Evolutionary conservation across 2,113 vertebrate species (phyloP).

Genomic region (Chionis minor): DNA sequence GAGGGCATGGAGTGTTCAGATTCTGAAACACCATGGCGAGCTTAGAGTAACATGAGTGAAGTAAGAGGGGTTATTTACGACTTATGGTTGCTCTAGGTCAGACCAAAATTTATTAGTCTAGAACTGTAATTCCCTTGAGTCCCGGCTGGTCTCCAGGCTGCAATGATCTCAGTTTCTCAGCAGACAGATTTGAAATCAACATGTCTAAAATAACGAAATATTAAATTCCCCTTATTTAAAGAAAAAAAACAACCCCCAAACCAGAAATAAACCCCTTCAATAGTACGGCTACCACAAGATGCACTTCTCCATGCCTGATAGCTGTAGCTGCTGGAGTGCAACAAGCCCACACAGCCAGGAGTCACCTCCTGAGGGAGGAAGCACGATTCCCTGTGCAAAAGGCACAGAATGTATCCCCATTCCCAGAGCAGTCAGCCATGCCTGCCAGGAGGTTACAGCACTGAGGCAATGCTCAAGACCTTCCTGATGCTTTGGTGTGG

Average conservation of each 20-base stretch:
- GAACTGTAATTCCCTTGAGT: not conserved
- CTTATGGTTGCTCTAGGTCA: not conserved
- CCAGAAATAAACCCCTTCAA: not conserved
- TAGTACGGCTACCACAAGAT: not conserved
- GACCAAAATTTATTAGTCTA: conserved; percentile 30
- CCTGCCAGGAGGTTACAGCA: not conserved
- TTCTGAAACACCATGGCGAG: not conserved
- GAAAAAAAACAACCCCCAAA: not conserved
- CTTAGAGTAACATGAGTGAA: not conserved
- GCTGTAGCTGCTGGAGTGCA: not conserved
- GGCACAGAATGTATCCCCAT: not conserved
- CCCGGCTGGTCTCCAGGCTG: not conserved
- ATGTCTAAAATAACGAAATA: not conserved
- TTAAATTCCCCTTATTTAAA: not conserved
- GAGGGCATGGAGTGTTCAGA: not conserved
- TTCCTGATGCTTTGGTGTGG: not conserved
- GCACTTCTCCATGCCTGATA: not conserved
- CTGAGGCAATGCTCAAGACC: not conserved
- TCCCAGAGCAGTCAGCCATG: not conserved
- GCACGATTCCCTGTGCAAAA: not conserved
- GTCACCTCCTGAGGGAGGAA: not conserved
- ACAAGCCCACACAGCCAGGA: not conserved
- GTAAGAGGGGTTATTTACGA: not conserved
- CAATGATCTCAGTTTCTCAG: conserved; percentile 28
- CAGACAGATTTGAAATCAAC: not conserved